These are phyloP conservation scores for Brienomyrus longianalis DNA, from an alignment of 2,113 vertebrate genomes.

Conservation along the genomic window DNA sequence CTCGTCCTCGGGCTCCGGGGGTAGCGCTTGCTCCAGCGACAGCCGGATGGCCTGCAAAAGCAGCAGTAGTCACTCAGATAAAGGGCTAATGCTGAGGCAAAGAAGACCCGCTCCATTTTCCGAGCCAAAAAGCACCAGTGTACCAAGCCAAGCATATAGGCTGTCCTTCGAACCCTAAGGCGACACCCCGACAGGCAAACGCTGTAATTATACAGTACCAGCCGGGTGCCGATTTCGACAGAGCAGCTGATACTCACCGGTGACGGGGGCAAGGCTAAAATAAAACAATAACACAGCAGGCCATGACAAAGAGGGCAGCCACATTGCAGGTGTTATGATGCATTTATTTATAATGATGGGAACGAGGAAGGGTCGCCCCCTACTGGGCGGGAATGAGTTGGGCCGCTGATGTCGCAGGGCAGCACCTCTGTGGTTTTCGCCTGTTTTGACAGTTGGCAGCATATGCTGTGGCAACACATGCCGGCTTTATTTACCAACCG, in stretches of 20 bases:
- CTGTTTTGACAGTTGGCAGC: constrained; percentile 83
- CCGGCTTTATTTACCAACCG: constrained; percentile 87
- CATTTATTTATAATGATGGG: constrained; percentile 33
- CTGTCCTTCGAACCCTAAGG: neutral
- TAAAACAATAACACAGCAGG: neutral
- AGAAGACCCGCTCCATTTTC: neutral
- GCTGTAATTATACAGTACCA: neutral
- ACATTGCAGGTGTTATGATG: neutral
- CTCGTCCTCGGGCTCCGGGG: constrained; percentile 83
- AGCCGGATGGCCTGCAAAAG: constrained; percentile 83
- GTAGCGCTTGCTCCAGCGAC: constrained; percentile 88
- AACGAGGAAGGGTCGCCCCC: neutral
- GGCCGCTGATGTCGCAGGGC: constrained; percentile 40
- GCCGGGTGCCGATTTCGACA: neutral
- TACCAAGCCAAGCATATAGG: neutral
- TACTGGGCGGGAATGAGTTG: constrained; percentile 36
- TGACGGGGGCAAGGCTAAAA: neutral
- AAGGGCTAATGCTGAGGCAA: neutral
- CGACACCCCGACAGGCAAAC: neutral
- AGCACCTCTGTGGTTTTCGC: constrained; percentile 43
- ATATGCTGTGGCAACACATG: constrained; percentile 87
- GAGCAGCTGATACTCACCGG: neutral
- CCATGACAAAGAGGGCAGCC: neutral
- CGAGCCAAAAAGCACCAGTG: neutral
- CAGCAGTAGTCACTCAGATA: neutral